A percentile compares a stretch with the other conserved stretches of the same genome.
Evolutionary conservation across 2,888 invertebrate genomes (phyloP).

Genomic region (Meliscaeva auricollis): DNA sequence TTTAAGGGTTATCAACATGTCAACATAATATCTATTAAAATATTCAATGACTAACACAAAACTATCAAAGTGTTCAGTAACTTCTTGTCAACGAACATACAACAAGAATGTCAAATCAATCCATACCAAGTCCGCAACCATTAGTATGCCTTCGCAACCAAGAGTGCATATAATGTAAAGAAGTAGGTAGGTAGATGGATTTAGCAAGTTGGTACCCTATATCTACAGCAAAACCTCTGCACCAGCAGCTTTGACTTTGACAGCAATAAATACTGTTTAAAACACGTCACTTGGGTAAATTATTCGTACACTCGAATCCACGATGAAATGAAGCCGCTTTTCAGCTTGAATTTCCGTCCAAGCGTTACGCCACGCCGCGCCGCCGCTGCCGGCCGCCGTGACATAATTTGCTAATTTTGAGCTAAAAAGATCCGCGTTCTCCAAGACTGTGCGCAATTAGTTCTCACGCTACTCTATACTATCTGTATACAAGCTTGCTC

Average conservation of each 20-base stretch:
- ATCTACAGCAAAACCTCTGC: not conserved
- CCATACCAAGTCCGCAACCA: constrained; percentile 32
- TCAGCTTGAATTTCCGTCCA: constrained; percentile 22
- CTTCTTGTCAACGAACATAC: constrained; percentile 42
- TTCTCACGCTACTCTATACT: constrained; percentile 65
- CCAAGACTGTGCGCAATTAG: constrained; percentile 68
- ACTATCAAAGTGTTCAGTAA: constrained; percentile 25
- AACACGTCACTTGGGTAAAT: constrained; percentile 66
- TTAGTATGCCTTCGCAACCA: constrained; percentile 15
- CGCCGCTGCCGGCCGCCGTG: constrained; percentile 36
- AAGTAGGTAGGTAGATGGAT: constrained; percentile 17
- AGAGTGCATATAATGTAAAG: constrained; percentile 18
- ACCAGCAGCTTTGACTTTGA: constrained; percentile 45
- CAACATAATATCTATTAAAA: constrained; percentile 56
- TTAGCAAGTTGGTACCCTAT: constrained; percentile 19
- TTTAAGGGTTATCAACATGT: constrained; percentile 55
- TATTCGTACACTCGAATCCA: constrained; percentile 53
- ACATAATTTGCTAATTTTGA: constrained; percentile 73
- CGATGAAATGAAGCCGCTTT: constrained; percentile 69
- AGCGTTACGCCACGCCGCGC: constrained; percentile 30
- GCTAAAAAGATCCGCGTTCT: constrained; percentile 73
- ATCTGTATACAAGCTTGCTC: not conserved
- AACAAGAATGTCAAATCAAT: constrained; percentile 62
- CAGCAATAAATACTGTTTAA: constrained; percentile 66
- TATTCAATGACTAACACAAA: constrained; percentile 54